Evolutionary conservation across 2,113 vertebrate species (phyloP).

Genomic region (Eonycteris spelaea): DNA sequence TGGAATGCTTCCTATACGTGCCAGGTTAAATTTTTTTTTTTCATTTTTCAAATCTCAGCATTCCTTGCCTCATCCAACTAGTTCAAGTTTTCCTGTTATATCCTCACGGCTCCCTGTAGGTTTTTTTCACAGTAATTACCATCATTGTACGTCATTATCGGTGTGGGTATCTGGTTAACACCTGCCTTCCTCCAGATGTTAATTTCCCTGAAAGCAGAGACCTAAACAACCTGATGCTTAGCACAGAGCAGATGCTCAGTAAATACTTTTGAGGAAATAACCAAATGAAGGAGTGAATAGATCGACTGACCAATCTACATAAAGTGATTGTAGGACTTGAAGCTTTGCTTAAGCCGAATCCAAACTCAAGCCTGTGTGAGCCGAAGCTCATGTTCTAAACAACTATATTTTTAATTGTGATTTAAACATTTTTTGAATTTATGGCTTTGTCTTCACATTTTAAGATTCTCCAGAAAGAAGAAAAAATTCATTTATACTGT

Average conservation of each 20-base stretch:
- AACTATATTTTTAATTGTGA: neutral
- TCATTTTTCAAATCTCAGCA: neutral
- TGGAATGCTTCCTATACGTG: neutral
- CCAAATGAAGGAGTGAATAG: neutral
- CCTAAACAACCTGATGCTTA: neutral
- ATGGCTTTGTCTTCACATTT: neutral
- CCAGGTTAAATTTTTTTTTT: neutral
- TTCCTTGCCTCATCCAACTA: neutral
- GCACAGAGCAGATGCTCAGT: neutral
- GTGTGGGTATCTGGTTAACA: neutral
- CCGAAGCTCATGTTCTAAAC: neutral
- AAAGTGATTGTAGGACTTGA: neutral
- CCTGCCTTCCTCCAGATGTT: neutral
- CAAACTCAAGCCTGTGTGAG: neutral
- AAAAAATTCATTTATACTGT: neutral
- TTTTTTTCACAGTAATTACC: neutral
- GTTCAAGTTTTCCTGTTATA: neutral
- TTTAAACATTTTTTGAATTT: neutral
- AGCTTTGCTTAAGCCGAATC: neutral
- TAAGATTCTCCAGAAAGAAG: neutral
- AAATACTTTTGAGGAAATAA: neutral
- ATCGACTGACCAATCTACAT: neutral
- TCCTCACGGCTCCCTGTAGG: rapidly evolving
- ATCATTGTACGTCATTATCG: neutral
- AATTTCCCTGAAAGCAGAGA: neutral